Base-by-base conservation (phyloP, 1,140 invertebrate species). In the Heliconius nattereri region DNA sequence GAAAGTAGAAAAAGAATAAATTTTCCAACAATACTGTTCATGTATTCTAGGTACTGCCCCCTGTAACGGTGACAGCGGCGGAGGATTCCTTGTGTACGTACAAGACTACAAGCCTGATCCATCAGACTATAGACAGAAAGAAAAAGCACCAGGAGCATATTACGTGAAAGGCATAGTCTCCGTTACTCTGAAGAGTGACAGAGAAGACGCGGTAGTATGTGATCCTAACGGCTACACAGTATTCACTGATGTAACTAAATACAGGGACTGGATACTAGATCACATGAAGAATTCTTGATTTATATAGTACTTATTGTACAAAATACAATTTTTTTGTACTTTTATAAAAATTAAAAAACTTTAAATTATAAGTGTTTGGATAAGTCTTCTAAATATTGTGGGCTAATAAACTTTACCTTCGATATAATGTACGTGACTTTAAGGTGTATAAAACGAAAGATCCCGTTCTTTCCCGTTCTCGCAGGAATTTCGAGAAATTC, bases 11-110 rank as follows among this genome's bases (percentile, higher is more conserved):
- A 54, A 54, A 20, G 29, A 32, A 32, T 32, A 32, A 52, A 52
- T 20, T 7, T 6, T 52, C 49, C 0, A 52, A 52, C 8, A 16
- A 9, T 45, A 16, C 13, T 52, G 16, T 52, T 52, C 19, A 16
- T n/a, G 40, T 79, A 16, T 82, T 84, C 54, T 71, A 89, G 88
- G 86, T 35, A 87, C 90, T 29, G 86, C 88, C 37, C 84, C 86
- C 7, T 93, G 91, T 79, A 91, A 92, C 29, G 90, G 91, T 1
- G 91, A 92, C 80, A 92, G 91, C 75, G 91, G 91, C 1, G 88
- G 91, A 32, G 90, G 88, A 2, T 87, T 89, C 80, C 45, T 81
- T 23, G 87, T 91, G 3, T 84, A 86, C 32, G 70, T 85, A 1
- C 79, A 81, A 8, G 84, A 87, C 37, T 66, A 66, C n/a, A 66